Conservation (phyloP, 2,797 vertebrate genomes). For the Danionella dracula region DNA sequence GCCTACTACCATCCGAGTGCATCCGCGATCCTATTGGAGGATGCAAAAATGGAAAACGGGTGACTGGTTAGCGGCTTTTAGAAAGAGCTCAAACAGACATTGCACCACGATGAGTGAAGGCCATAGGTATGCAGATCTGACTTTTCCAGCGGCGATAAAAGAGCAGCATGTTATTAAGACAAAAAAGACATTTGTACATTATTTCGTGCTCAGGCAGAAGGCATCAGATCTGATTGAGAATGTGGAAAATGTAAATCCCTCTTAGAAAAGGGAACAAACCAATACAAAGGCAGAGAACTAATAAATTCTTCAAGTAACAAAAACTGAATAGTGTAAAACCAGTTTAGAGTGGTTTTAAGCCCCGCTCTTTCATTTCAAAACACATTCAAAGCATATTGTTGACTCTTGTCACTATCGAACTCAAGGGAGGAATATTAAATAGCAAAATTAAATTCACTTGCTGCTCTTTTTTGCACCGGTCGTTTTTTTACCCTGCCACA, state of each 20-base stretch:
- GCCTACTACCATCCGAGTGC: conserved; percentile 76
- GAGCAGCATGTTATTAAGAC: conserved; percentile 60
- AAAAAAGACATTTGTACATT: conserved; percentile 45
- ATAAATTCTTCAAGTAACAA: conserved; percentile 78
- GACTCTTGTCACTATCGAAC: conserved; percentile 11
- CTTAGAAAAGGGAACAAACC: conserved; percentile 8
- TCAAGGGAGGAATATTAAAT: not conserved
- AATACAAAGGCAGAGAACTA: conserved; percentile 73
- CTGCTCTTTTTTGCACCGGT: conserved; percentile 84
- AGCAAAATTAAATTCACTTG: conserved; percentile 79
- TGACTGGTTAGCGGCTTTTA: conserved; percentile 35
- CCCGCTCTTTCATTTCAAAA: conserved; percentile 47
- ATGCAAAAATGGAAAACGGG: conserved; percentile 48
- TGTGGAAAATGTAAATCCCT: conserved; percentile 8
- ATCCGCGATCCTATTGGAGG: too few relatives aligned
- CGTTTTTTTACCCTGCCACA: conserved; percentile 91
- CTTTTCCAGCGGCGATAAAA: conserved; percentile 49
- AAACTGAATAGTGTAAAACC: conserved; percentile 29
- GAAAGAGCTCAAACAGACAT: conserved; percentile 65
- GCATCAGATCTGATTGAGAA: conserved; percentile 28
- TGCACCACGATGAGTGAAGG: conserved; percentile 69
- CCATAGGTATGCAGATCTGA: conserved; percentile 54
- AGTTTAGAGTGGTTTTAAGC: conserved; percentile 19
- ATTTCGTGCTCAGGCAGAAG: conserved; percentile 11
- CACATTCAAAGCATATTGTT: conserved; percentile 42